phyloP scores from a whole-genome alignment of 2,888 invertebrate genomes.

The Criorhina ranunculi region DNA sequence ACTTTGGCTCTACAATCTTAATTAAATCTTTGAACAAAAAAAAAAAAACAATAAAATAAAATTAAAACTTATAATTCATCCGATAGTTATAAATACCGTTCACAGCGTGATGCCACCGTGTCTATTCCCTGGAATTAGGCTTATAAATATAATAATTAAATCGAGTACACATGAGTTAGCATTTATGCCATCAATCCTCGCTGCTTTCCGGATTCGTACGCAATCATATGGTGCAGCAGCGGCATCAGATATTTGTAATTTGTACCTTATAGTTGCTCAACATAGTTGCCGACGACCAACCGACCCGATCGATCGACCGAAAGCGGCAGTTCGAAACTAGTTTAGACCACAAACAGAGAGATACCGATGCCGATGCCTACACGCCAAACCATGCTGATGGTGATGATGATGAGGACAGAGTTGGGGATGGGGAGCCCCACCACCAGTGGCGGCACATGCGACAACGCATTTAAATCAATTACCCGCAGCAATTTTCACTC shows the following conservation, averaged over 20 bases:
- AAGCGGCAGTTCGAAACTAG: slow-evolving; percentile 51
- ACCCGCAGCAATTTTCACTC: slow-evolving; percentile 69
- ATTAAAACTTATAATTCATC: not conserved
- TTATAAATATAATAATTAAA: slow-evolving; percentile 62
- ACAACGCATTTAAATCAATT: slow-evolving; percentile 76
- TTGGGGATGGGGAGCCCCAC: slow-evolving; percentile 21
- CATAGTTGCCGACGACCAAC: slow-evolving; percentile 36
- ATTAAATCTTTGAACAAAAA: slow-evolving; percentile 51
- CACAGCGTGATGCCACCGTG: slow-evolving; percentile 48
- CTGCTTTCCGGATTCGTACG: slow-evolving; percentile 24
- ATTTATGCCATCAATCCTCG: slow-evolving; percentile 36
- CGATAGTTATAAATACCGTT: slow-evolving; percentile 11
- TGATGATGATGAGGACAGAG: slow-evolving; percentile 46
- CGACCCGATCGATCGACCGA: slow-evolving; percentile 51
- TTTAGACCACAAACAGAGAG: slow-evolving; percentile 45
- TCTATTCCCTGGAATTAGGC: slow-evolving; percentile 37
- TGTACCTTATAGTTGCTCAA: slow-evolving; percentile 56
- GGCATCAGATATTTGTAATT: slow-evolving; percentile 41
- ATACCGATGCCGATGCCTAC: slow-evolving; percentile 19
- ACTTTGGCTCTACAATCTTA: slow-evolving; percentile 28
- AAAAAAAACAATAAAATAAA: slow-evolving; percentile 25
- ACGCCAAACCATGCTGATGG: not conserved
- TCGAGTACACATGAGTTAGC: slow-evolving; percentile 52
- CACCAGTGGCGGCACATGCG: slow-evolving; percentile 57
- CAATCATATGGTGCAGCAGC: slow-evolving; percentile 16